These are phyloP conservation scores for Allophyes oxyacanthae DNA, from an alignment of 2,888 invertebrate genomes.

Conservation along the genomic window DNA sequence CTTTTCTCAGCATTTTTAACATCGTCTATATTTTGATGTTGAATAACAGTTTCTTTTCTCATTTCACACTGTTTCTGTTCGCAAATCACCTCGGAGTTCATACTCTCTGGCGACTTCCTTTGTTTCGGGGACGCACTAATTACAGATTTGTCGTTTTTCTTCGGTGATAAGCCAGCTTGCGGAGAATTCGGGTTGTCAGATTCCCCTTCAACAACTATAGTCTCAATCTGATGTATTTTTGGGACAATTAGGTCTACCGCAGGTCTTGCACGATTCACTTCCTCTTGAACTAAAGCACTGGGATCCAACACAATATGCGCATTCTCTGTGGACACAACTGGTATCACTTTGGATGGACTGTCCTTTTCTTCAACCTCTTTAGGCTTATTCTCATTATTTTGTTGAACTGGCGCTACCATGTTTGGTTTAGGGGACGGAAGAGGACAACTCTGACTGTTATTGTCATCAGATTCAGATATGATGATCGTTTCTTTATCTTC, in stretches of 20 bases:
- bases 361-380: constrained; percentile 79
- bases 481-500: constrained; percentile 86
- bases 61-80: constrained; percentile 79
- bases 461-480: constrained; percentile 86
- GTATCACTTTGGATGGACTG: constrained; percentile 82
- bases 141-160: constrained; percentile 73
- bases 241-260: constrained; percentile 76
- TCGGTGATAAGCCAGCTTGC: constrained; percentile 70
- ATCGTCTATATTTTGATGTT: constrained; percentile 81
- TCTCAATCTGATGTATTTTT: constrained; percentile 79
- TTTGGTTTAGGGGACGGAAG: constrained; percentile 82
- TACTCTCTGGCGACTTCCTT: constrained; percentile 75
- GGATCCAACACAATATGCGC: constrained; percentile 82
- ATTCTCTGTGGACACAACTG: constrained; percentile 82
- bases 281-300: constrained; percentile 71
- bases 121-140: constrained; percentile 77
- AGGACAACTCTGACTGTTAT: constrained; percentile 86
- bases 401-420: constrained; percentile 67
- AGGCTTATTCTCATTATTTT: constrained; percentile 73
- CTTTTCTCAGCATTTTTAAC: constrained; percentile 75
- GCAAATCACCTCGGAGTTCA: constrained; percentile 57
- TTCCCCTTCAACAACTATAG: constrained; percentile 82
- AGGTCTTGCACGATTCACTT: constrained; percentile 67
- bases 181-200: constrained; percentile 76
- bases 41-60: constrained; percentile 85